Conservation (phyloP, 2,113 vertebrate species). For the Mirza zaza region DNA sequence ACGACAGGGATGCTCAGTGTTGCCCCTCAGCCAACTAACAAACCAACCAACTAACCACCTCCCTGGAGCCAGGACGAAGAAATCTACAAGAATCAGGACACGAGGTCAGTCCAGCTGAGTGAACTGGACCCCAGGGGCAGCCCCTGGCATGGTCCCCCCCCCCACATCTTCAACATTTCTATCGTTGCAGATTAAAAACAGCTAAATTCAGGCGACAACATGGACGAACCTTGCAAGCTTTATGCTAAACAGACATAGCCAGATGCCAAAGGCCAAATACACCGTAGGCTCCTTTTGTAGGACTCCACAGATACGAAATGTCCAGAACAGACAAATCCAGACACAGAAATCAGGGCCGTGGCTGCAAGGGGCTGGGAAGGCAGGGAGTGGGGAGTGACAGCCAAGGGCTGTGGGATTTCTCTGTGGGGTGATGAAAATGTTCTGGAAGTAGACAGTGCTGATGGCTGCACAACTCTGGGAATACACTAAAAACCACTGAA, state of each 20-base stretch:
- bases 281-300: too few species aligned
- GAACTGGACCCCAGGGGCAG: fast-evolving
- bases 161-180: background rate
- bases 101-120: too few species aligned
- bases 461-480: background rate
- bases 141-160: too few species aligned
- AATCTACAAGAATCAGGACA: background rate
- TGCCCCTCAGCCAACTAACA: background rate
- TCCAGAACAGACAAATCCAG: background rate
- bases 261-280: background rate
- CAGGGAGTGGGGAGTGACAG: background rate
- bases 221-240: background rate
- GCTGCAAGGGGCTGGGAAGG: background rate
- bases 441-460: background rate
- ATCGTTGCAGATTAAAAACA: background rate
- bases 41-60: background rate
- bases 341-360: background rate
- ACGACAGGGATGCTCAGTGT: too few species aligned
- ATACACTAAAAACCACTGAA: background rate
- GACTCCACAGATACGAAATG: background rate
- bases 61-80: background rate
- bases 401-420: background rate
- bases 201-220: background rate
- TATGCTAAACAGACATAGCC: background rate
- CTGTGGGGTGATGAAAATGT: background rate